Conservation (phyloP, 2,113 vertebrate species). For the Anser brachyrhynchus region DNA sequence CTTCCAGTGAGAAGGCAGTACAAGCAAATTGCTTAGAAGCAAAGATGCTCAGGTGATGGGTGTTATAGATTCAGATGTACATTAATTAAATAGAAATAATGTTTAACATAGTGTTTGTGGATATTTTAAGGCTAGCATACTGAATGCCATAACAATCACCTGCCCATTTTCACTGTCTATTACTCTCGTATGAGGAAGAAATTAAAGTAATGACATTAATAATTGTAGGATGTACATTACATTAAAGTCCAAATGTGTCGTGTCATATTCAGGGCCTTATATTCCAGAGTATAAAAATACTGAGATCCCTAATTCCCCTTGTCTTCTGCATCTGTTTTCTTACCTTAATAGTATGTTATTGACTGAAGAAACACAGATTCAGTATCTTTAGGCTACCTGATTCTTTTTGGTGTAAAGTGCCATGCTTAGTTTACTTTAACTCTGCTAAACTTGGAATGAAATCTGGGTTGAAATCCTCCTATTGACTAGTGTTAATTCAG, state of each 20-base stretch:
- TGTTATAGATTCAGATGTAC: background rate
- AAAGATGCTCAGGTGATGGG: background rate
- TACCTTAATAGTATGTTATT: background rate
- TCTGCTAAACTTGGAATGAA: background rate
- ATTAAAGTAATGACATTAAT: background rate
- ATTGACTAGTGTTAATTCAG: background rate
- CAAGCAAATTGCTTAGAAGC: background rate
- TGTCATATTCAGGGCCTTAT: background rate
- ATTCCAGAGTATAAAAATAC: background rate
- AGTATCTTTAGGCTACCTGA: background rate
- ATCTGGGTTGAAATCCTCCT: background rate
- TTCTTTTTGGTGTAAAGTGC: accelerated
- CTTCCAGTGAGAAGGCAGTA: background rate
- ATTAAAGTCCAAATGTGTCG: background rate
- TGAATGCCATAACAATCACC: background rate
- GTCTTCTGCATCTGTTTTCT: background rate
- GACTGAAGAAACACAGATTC: background rate
- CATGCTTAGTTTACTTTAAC: background rate
- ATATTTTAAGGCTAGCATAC: background rate
- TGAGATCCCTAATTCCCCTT: accelerated
- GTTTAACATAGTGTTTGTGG: background rate
- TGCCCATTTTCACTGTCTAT: background rate
- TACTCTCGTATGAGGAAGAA: background rate
- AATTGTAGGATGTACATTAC: background rate
- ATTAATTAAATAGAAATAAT: background rate